Base-by-base conservation (phyloP, 2,113 vertebrate species). In the Cyanocitta stelleri region DNA sequence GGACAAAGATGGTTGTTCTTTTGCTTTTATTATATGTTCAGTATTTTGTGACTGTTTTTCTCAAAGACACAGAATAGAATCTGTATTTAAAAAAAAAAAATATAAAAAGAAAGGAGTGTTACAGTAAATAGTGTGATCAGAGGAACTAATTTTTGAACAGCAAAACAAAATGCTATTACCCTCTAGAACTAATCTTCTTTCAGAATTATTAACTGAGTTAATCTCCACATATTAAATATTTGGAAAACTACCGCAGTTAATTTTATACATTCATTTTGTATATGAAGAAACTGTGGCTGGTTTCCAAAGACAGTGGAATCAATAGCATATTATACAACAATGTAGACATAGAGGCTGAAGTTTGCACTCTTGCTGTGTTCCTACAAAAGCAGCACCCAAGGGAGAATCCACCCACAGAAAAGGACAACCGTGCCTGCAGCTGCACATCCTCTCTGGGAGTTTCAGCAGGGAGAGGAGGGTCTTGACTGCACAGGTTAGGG, bases 231-330 rank as follows among this genome's bases (percentile, higher is more conserved):
- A 43, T 14, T 63, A 75, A 79, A 67, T 74, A 67, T 48, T 79
- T 83, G 71, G 59, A 66, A 58, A 90, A 58, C 23, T 1, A 1
- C 13, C 59, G 49, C 7, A 33, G 11, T 63, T 67, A 24, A 2
- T 48, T 78, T 63, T 48, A 66, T 48, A 35, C 2, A 3, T 54
- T 85, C 16, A 30, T 58, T 85, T 72, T 62, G 5, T 58, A 4
- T 24, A 58, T 33, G 19, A 88, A 61, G 32, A 61, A 52, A 66
- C 30, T 35, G 37, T 49, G 23, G 3, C 26, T 76, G 20, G 13
- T 51, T 94, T 95, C 62, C 62, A 89, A 67, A 89, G 67, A n/a
- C 58, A 56, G 22, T 54, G 35, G 79, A 91, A 89, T 55, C 22
- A 56, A 66, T 74, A 55, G 9, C 35, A 29, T 75, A 48, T 80